A percentile compares a stretch with the other conserved stretches of the same genome.
These are phyloP conservation scores for Melanostoma mellinum DNA, from an alignment of 2,888 invertebrate genomes.

Conservation along the genomic window DNA sequence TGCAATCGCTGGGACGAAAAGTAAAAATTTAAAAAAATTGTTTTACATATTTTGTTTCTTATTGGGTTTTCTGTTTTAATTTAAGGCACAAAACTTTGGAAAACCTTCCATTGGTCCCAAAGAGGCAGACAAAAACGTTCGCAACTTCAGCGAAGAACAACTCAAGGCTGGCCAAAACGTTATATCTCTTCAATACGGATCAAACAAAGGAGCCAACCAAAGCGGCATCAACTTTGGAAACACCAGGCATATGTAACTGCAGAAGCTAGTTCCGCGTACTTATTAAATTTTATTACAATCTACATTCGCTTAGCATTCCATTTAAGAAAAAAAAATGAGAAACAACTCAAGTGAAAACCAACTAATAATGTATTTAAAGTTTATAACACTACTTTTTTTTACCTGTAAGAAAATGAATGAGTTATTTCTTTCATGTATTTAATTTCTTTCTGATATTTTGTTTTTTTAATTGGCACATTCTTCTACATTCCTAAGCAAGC, in stretches of 20 bases:
- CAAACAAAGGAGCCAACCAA: constrained; percentile 98
- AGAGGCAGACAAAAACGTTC: constrained; percentile 96
- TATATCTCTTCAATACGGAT: constrained; percentile 97
- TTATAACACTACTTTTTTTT: constrained; percentile 61
- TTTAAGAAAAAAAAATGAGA: constrained; percentile 51
- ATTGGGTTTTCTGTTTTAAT: neutral
- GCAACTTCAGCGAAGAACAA: constrained; percentile 97
- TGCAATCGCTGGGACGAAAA: constrained; percentile 97
- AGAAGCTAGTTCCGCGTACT: constrained; percentile 56
- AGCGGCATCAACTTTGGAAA: constrained; percentile 98
- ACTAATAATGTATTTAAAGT: constrained; percentile 61
- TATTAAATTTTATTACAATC: constrained; percentile 48
- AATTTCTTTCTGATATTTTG: constrained; percentile 52
- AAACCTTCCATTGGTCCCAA: constrained; percentile 97
- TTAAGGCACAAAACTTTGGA: constrained; percentile 90
- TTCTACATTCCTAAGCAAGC: constrained; percentile 31
- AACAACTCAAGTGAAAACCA: constrained; percentile 70
- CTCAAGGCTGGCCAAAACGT: constrained; percentile 95
- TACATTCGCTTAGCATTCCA: constrained; percentile 73
- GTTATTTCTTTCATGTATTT: constrained; percentile 68
- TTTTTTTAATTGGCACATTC: constrained; percentile 61
- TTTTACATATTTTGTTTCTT: no score
- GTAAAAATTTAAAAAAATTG: constrained; percentile 82
- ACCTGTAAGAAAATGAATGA: constrained; percentile 76
- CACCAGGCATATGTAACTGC: constrained; percentile 96